These are phyloP conservation scores for Antennarius striatus DNA, from an alignment of 2,113 vertebrate species.

Conservation along the genomic window DNA sequence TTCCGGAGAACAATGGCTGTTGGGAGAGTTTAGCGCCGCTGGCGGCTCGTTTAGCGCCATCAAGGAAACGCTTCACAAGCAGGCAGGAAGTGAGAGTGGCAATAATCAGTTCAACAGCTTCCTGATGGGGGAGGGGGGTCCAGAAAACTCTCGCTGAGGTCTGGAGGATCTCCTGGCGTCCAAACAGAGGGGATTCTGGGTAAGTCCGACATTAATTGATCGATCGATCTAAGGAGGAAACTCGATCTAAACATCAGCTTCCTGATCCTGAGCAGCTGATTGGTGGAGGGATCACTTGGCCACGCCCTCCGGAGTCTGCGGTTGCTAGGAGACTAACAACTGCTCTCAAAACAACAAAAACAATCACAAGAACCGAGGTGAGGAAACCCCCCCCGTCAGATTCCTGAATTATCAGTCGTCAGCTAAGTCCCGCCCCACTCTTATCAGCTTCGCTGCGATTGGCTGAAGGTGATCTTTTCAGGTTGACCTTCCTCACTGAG, in stretches of 20 bases:
- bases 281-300: too few species aligned
- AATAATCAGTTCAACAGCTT: conserved; percentile 73
- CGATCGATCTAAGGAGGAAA: too few species aligned
- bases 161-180: neutral
- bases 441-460: conserved; percentile 42
- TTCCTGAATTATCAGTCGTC: conserved; percentile 8
- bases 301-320: too few species aligned
- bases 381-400: too few species aligned
- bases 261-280: too few species aligned
- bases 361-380: too few species aligned
- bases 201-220: too few species aligned
- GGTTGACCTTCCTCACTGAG: too few species aligned
- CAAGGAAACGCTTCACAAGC: conserved; percentile 67
- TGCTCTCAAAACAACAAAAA: too few species aligned
- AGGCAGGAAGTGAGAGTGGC: conserved; percentile 66
- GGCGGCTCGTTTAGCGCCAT: conserved; percentile 47
- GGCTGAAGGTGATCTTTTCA: conserved; percentile 23
- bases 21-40: conserved; percentile 38
- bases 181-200: too few species aligned
- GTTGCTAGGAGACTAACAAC: too few species aligned
- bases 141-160: neutral
- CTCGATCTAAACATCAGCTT: too few species aligned
- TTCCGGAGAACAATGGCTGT: conserved; percentile 74
- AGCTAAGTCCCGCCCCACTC: conserved; percentile 2
- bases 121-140: conserved; percentile 43